Percentiles rank a stretch among this genome's conserved stretches.
These are phyloP conservation scores for Lacerta agilis DNA, from an alignment of 2,797 vertebrate species.

Conservation along the genomic window DNA sequence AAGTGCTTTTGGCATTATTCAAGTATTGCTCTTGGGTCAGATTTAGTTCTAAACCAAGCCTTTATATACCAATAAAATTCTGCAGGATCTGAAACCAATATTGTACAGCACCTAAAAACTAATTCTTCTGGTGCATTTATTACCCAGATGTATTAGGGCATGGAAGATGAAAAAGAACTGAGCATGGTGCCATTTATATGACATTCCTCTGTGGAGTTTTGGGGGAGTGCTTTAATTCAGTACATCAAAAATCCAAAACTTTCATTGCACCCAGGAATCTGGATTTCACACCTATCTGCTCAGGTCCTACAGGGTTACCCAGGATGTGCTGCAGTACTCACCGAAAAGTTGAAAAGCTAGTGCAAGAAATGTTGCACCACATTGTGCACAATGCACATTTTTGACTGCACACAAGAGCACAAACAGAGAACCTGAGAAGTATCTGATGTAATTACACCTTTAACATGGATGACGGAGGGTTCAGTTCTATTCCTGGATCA, in stretches of 20 bases:
- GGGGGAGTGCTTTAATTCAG: neutral
- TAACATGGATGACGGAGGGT: neutral
- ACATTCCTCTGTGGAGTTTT: neutral
- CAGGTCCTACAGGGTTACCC: neutral
- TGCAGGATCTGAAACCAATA: conserved; percentile 4
- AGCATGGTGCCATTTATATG: neutral
- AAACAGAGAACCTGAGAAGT: neutral
- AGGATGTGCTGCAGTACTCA: neutral
- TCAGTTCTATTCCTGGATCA: neutral
- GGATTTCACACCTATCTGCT: neutral
- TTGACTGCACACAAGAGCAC: neutral
- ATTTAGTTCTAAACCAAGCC: conserved; percentile 56
- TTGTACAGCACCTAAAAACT: conserved; percentile 44
- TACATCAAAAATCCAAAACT: neutral
- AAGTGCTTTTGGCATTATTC: conserved; percentile 50
- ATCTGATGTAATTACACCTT: neutral
- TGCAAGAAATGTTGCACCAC: neutral
- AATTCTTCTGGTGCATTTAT: conserved; percentile 26
- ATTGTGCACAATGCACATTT: neutral
- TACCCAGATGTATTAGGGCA: conserved; percentile 10
- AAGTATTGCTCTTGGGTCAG: conserved; percentile 56
- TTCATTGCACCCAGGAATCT: neutral
- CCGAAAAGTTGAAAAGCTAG: neutral
- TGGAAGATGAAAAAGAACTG: neutral
- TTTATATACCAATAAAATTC: conserved; percentile 56